These are phyloP conservation scores for Gorsachius goisagi DNA, from an alignment of 2,113 vertebrate species.

Conservation along the genomic window DNA sequence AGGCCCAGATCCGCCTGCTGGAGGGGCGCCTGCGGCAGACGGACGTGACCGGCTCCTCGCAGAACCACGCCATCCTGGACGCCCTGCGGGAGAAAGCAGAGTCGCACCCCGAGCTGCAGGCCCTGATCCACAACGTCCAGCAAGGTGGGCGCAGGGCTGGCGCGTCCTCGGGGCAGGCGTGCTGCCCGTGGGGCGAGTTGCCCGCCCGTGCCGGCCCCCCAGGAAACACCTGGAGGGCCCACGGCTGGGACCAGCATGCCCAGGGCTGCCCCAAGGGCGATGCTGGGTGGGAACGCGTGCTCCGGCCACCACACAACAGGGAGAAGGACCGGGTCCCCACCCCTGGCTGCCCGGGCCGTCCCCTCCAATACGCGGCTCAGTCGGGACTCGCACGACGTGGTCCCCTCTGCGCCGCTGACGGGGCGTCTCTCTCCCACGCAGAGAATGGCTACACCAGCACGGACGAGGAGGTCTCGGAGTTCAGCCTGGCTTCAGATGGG, in stretches of 20 bases:
- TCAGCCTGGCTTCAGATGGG: constrained; percentile 89
- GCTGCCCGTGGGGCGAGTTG: not conserved
- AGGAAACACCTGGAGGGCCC: not conserved
- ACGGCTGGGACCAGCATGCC: not conserved
- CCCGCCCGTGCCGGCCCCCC: accelerated
- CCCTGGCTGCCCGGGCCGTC: not conserved
- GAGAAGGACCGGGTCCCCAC: accelerated
- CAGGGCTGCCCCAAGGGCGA: accelerated
- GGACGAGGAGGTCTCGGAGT: constrained; percentile 91
- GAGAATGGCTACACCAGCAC: constrained; percentile 95
- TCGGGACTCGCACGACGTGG: accelerated
- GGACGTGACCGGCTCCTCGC: constrained; percentile 83
- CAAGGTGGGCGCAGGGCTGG: constrained; percentile 76
- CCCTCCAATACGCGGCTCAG: accelerated
- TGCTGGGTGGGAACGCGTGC: not conserved
- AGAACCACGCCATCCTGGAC: constrained; percentile 91
- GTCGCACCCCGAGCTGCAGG: constrained; percentile 89
- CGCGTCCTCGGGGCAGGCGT: accelerated
- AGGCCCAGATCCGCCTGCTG: constrained; percentile 91
- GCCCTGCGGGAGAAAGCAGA: constrained; percentile 93
- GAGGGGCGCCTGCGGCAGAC: constrained; percentile 92
- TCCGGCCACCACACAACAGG: not conserved
- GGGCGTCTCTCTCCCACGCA: constrained; percentile 27
- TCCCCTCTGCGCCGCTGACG: not conserved
- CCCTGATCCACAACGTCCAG: constrained; percentile 90